These are phyloP conservation scores for Molossus molossus DNA, from an alignment of 2,797 vertebrate species.

Conservation along the genomic window DNA sequence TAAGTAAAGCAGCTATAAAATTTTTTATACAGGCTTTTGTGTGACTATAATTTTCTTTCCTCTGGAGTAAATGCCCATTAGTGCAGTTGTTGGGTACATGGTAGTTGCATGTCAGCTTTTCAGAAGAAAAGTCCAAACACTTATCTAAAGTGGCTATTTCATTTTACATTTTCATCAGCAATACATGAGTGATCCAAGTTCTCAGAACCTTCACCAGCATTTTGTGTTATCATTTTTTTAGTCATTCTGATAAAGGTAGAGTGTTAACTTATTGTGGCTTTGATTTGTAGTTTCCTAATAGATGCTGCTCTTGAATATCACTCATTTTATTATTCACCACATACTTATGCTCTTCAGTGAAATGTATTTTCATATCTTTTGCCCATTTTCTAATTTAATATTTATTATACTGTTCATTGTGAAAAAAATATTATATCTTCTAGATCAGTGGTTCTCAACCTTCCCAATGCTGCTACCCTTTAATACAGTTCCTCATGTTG, in stretches of 20 bases:
- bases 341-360: neutral
- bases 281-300: neutral
- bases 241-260: neutral
- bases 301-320: neutral
- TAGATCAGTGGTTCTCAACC: too few species aligned
- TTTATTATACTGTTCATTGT: too few species aligned
- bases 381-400: too few species aligned
- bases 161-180: neutral
- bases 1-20: slow-evolving; percentile 1
- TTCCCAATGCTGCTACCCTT: too few species aligned
- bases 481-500: too few species aligned
- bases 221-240: neutral
- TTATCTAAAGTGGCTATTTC: neutral
- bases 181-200: neutral
- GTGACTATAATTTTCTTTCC: neutral
- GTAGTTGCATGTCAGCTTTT: neutral
- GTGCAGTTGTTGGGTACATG: neutral
- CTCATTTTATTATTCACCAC: neutral
- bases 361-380: neutral
- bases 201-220: neutral
- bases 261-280: neutral
- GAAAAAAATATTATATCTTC: too few species aligned
- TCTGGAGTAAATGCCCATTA: neutral
- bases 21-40: neutral
- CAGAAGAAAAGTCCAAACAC: neutral